Conservation (phyloP, 2,888 invertebrate species). For the Resseliella maxima region DNA sequence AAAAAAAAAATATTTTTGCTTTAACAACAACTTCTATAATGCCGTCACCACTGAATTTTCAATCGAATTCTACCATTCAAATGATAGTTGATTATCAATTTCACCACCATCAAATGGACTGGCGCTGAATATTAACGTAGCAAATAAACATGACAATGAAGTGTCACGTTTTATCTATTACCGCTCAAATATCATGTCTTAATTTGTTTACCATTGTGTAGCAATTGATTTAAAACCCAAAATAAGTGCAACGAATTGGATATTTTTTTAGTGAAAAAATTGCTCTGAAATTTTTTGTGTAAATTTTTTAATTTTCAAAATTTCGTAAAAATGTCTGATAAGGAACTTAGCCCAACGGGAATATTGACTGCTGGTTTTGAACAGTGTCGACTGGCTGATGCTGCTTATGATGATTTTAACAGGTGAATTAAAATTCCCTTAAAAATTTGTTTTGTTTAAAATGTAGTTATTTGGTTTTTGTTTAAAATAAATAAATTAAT, state of each 20-base stretch:
- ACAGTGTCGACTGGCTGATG: constrained; percentile 28
- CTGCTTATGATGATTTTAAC: constrained; percentile 20
- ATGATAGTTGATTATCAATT: not conserved
- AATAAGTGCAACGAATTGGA: not conserved
- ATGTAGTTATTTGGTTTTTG: not conserved
- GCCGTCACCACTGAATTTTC: too few species aligned
- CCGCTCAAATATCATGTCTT: constrained; percentile 47
- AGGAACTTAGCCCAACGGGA: not conserved
- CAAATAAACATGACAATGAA: constrained; percentile 49
- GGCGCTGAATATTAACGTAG: not conserved
- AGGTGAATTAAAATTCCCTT: not conserved
- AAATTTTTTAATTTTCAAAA: not conserved
- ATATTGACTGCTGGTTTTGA: not conserved
- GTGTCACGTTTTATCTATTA: constrained; percentile 55
- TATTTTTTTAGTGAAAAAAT: not conserved
- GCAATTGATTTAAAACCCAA: not conserved
- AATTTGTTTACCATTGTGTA: constrained; percentile 13
- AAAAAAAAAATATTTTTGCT: not conserved
- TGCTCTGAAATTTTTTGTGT: too few species aligned
- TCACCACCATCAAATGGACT: not conserved
- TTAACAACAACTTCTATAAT: too few species aligned
- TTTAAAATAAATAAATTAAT: not conserved
- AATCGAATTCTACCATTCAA: not conserved
- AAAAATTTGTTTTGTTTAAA: not conserved
- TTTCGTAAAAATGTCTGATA: constrained; percentile 4